Conservation (phyloP, 2,113 vertebrate genomes). For the Nycticebus coucang region DNA sequence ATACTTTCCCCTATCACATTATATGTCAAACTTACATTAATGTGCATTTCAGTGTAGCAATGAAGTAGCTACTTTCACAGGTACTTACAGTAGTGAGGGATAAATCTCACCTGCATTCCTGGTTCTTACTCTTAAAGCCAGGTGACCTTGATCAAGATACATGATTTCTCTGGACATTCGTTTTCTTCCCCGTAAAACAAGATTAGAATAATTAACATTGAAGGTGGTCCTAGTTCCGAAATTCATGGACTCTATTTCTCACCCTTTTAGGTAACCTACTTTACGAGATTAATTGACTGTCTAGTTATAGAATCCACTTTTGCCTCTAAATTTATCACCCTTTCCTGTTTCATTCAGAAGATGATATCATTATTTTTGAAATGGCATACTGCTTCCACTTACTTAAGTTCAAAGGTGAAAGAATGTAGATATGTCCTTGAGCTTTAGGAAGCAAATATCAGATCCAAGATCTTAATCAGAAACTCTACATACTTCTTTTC, state of each 20-base stretch:
- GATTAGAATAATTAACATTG: constrained; percentile 42
- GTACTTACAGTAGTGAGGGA: neutral
- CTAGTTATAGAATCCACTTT: constrained; percentile 18
- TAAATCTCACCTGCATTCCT: neutral
- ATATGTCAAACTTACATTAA: neutral
- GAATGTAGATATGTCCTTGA: neutral
- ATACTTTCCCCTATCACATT: neutral
- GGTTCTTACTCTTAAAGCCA: neutral
- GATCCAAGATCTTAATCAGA: neutral
- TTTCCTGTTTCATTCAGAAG: constrained; percentile 26
- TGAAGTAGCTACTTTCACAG: neutral
- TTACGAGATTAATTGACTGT: constrained; percentile 12
- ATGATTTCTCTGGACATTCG: neutral
- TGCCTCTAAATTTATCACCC: constrained; percentile 25
- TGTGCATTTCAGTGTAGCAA: neutral
- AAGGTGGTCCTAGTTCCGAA: neutral
- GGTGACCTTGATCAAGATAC: neutral
- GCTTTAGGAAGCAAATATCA: neutral
- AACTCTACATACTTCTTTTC: neutral
- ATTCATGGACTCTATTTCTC: constrained; percentile 43
- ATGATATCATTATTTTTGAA: neutral
- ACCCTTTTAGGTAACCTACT: neutral
- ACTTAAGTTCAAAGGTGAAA: neutral
- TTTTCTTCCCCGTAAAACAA: constrained; percentile 49
- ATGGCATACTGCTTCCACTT: neutral